Base-by-base conservation (phyloP, 2,797 vertebrate genomes). In the Thripadectes ignobilis region DNA sequence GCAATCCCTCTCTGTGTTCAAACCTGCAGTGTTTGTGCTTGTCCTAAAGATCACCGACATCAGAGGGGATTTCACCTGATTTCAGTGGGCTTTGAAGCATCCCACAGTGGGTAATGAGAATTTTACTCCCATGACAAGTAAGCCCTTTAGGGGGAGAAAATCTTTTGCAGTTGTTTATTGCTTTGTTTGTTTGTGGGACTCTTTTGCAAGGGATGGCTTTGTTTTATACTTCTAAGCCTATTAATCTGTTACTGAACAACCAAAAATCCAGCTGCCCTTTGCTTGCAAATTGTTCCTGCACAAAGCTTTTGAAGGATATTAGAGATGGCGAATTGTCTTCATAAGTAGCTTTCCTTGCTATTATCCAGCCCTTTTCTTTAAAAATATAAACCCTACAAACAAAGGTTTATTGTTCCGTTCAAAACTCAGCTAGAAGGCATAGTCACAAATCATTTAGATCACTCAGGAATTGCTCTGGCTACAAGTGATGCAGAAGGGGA, bases 381-480 rank as follows among this genome's bases (percentile, higher is more conserved):
- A 85, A 88, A 90, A 90, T 59, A 76, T 81, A 76, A 67, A 5
- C 27, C 66, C 61, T 54, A 11, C 93, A 78, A 91, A 95, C 79
- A 92, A 92, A 92, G 74, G 74, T 92, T 96, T 89, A 90, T 96
- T 93, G 71, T 95, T 95, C 63, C 3, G 1, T 88, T 93, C 71
- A 59, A 78, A 95, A 85, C 88, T 69, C 65, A 7, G 72, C 95
- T 92, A 32, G 93, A 77, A 93, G 92, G 88, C 95, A 77, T 30
- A 67, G 61, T 94, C 91, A 88, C 51, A 88, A 85, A 72, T 43
- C 52, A 71, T 96, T 94, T 93, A 3, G 63, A 82, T 94, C 94
- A 95, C 67, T 90, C 58, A 29, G 92, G 87, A 74, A 49, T 43
- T 1, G 1, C 51, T 92, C 24, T 74, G 69, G 66, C 85, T 82